phyloP scores from a whole-genome alignment of 2,113 vertebrate species.

The Apus apus region DNA sequence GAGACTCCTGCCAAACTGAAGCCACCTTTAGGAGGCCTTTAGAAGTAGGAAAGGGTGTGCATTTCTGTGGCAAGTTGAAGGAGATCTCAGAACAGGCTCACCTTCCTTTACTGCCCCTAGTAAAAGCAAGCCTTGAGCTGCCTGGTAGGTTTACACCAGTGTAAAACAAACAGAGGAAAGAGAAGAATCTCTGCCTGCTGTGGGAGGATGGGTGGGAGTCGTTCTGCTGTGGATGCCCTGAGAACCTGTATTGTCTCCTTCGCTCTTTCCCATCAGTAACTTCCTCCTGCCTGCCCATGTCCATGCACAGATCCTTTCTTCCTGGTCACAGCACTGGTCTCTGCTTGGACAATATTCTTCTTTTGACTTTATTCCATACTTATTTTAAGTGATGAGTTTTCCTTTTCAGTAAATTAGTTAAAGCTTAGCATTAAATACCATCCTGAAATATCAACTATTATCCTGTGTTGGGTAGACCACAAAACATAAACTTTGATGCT shows the following conservation, averaged over 20 bases:
- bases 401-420: background rate
- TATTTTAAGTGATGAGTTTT: background rate
- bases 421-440: background rate
- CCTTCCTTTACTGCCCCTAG: background rate
- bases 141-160: background rate
- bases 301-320: background rate
- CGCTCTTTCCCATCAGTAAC: accelerated
- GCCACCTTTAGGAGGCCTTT: background rate
- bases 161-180: background rate
- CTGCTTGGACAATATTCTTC: background rate
- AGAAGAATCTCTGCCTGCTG: background rate
- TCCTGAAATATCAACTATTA: background rate
- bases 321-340: background rate
- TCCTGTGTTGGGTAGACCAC: background rate
- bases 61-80: background rate
- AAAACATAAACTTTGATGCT: background rate
- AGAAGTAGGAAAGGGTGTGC: background rate
- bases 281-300: background rate
- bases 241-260: background rate
- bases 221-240: background rate
- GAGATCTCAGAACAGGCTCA: background rate
- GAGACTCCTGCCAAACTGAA: background rate
- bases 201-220: background rate
- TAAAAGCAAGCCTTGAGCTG: background rate
- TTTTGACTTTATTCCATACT: background rate